Percentiles rank a stretch among this genome's conserved stretches.
Evolutionary conservation across 2,113 vertebrate genomes (phyloP).

Genomic region (Stigmatopora argus): DNA sequence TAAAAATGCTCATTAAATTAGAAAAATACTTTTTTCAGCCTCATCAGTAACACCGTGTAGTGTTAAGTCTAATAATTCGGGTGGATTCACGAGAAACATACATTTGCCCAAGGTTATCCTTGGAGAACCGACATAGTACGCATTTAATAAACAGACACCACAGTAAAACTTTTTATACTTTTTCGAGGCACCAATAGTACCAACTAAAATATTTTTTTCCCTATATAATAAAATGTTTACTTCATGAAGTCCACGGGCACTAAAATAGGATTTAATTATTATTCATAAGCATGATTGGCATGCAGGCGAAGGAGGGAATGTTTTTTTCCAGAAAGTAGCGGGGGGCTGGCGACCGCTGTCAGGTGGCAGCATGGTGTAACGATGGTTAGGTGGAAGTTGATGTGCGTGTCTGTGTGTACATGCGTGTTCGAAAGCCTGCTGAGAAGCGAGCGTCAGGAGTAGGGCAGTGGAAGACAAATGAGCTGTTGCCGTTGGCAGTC

Average conservation of each 20-base stretch:
- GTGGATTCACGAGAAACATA: background rate
- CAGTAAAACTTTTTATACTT: background rate
- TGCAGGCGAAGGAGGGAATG: background rate
- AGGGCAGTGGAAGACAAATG: slow-evolving; percentile 11
- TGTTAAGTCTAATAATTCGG: background rate
- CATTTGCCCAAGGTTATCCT: background rate
- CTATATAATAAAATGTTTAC: slow-evolving; percentile 21
- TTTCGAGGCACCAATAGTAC: background rate
- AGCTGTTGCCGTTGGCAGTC: slow-evolving; percentile 13
- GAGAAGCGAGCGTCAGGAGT: slow-evolving; percentile 8
- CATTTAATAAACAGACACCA: slow-evolving; percentile 1
- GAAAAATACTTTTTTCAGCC: background rate
- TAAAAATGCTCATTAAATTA: slow-evolving; percentile 1
- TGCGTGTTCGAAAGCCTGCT: slow-evolving; percentile 15
- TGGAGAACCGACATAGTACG: slow-evolving; percentile 13
- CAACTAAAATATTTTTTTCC: slow-evolving; percentile 7
- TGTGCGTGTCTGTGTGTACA: background rate
- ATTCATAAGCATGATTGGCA: slow-evolving; percentile 49
- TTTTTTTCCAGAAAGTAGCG: slow-evolving; percentile 11
- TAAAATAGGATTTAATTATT: slow-evolving; percentile 44
- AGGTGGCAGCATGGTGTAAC: slow-evolving; percentile 17
- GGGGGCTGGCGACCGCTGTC: slow-evolving; percentile 11
- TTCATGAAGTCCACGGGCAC: slow-evolving; percentile 20
- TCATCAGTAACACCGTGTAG: background rate
- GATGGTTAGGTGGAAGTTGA: slow-evolving; percentile 11